Evolutionary conservation across 1,140 invertebrate genomes (phyloP), one percentile per base, ranked within the genome.

Genomic region (Leptoteleia sp.): DNA sequence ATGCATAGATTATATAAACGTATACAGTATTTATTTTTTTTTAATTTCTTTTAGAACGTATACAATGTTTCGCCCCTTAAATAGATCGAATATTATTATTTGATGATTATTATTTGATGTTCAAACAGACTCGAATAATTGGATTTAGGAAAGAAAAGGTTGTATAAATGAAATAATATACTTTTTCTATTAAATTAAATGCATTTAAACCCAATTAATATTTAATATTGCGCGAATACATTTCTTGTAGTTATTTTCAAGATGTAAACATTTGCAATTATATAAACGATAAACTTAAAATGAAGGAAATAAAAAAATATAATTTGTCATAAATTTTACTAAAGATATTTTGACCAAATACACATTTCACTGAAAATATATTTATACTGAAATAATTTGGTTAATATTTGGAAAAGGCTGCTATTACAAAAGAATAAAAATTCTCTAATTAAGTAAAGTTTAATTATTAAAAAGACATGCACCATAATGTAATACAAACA

Each of bases 131-230:
- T 6, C 27, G 7, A 29, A 29, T 29, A 29, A 29, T 29, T 29
- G 4, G 3, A 29, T 4, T n/a, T n/a, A n/a, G n/a, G n/a, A n/a
- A n/a, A n/a, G n/a, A n/a, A n/a, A n/a, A n/a, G n/a, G n/a, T n/a
- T n/a, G n/a, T 6, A 29, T 4, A 27, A 11, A 27, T 25, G 6
- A 9, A 47, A 29, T 1, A 6, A 12, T 3, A 13, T 2, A 47
- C 12, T 13, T 11, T 8, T 38, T 62, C 1, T 29, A 19, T 47
- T 70, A 48, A 59, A 48, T 48, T 70, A 59, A 70, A 59, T 70
- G 33, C 59, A 70, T 59, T 70, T 70, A 42, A 65, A 70, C 65
- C 65, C 45, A 70, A 70, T 70, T 70, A 55, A 9, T 45, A 15
- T 47, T 70, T 70, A 70, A 33, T 40, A 70, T n/a, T 50, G 43